A percentile compares a stretch with the other conserved stretches of the same genome.
phyloP scores from a whole-genome alignment of 2,888 invertebrate species.

The Cetonia aurata region DNA sequence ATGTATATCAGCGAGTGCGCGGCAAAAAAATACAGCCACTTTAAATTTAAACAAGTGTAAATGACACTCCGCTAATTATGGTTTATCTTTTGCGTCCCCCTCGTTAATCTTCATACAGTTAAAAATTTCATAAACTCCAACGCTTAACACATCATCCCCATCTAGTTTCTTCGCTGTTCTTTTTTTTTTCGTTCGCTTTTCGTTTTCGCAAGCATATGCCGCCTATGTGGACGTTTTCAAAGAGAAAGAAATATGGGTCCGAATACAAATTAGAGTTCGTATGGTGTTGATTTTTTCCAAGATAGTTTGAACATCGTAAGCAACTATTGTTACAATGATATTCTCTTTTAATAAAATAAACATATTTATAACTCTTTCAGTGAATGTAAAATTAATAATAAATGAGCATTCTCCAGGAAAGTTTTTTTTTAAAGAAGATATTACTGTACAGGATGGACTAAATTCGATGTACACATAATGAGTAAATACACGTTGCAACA shows the following conservation, averaged over 20 bases:
- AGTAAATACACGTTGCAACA: too few species aligned
- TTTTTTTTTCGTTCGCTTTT: slow-evolving; percentile 17
- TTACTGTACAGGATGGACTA: too few species aligned
- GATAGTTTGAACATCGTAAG: too few species aligned
- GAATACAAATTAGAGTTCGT: slow-evolving; percentile 14
- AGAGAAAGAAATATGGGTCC: neutral
- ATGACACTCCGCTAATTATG: slow-evolving; percentile 68
- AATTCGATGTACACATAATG: too few species aligned
- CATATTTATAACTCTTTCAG: too few species aligned
- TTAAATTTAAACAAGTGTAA: slow-evolving; percentile 69
- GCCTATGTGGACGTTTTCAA: neutral
- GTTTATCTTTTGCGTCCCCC: slow-evolving; percentile 66
- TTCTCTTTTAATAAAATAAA: too few species aligned
- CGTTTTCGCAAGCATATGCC: neutral
- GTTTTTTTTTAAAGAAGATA: too few species aligned
- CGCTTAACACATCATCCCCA: slow-evolving; percentile 49
- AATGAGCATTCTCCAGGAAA: neutral
- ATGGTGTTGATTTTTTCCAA: too few species aligned
- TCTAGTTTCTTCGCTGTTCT: slow-evolving; percentile 34
- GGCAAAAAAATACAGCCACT: slow-evolving; percentile 58
- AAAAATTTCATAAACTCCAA: slow-evolving; percentile 59
- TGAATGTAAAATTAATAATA: too few species aligned
- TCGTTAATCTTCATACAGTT: slow-evolving; percentile 66
- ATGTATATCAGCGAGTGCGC: slow-evolving; percentile 49
- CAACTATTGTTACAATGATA: too few species aligned